Conservation (phyloP, 2,113 vertebrate species). For the Hirundichthys speculiger region DNA sequence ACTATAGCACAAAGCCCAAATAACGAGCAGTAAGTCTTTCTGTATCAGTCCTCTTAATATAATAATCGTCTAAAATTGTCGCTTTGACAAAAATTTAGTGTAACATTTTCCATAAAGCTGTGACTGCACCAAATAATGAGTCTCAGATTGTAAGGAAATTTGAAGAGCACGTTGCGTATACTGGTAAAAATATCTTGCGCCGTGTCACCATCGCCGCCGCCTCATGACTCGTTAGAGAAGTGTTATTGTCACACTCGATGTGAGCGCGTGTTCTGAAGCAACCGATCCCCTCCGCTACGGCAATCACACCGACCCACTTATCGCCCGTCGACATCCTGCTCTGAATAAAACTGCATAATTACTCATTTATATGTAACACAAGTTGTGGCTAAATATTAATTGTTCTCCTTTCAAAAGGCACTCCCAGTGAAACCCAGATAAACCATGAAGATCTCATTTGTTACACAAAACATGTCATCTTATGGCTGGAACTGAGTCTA, state of each 20-base stretch:
- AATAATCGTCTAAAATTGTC: too few relatives aligned
- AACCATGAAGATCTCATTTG: constrained; percentile 67
- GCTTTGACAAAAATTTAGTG: too few relatives aligned
- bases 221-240: too few relatives aligned
- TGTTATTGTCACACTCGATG: constrained; percentile 4
- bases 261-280: neutral
- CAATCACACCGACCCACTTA: constrained; percentile 27
- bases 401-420: constrained; percentile 56
- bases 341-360: constrained; percentile 23
- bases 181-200: too few relatives aligned
- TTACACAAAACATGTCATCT: constrained; percentile 59
- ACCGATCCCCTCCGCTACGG: constrained; percentile 12
- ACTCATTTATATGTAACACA: constrained; percentile 30
- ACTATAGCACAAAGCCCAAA: too few relatives aligned
- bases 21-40: too few relatives aligned
- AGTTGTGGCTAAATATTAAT: constrained; percentile 54
- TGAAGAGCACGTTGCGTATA: too few relatives aligned
- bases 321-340: constrained; percentile 11
- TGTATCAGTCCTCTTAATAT: too few relatives aligned
- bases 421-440: constrained; percentile 55
- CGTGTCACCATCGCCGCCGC: too few relatives aligned
- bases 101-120: too few relatives aligned
- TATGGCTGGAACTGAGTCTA: constrained; percentile 44
- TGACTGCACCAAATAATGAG: too few relatives aligned
- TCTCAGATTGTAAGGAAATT: too few relatives aligned